Percentiles rank a stretch among this genome's conserved stretches.
Conservation (phyloP, 2,113 vertebrate species). For the Scalopus aquaticus region DNA sequence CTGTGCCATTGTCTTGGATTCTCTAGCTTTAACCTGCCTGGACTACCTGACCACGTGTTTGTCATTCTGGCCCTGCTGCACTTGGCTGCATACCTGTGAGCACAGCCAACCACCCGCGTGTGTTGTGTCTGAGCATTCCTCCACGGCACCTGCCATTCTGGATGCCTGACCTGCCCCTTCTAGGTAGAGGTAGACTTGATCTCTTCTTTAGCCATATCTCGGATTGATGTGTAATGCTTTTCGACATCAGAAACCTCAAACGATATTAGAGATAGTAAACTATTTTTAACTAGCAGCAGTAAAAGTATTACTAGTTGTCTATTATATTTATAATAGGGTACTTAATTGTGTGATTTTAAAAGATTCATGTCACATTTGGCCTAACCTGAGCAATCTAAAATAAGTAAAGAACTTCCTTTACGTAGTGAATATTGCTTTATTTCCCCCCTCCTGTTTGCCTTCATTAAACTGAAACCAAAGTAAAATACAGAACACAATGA, state of each 20-base stretch:
- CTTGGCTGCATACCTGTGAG: neutral
- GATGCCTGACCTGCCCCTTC: neutral
- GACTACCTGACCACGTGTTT: neutral
- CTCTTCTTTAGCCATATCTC: neutral
- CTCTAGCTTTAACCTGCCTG: neutral
- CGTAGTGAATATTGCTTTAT: neutral
- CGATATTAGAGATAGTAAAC: neutral
- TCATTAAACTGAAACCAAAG: neutral
- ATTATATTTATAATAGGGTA: neutral
- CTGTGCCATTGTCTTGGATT: neutral
- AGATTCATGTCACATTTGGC: neutral
- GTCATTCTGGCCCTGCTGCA: neutral
- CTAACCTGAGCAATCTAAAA: neutral
- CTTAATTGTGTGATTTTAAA: slow-evolving; percentile 2
- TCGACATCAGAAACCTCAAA: neutral
- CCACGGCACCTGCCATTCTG: neutral
- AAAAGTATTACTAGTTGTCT: neutral
- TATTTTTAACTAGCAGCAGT: neutral
- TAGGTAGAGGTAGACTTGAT: neutral
- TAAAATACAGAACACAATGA: neutral
- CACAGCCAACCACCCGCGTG: neutral
- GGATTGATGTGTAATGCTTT: neutral
- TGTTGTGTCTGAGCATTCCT: neutral
- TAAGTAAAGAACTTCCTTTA: neutral
- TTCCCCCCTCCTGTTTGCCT: neutral